Evolutionary conservation across 2,797 vertebrate genomes (phyloP).

Genomic region (Acanthornis magna): DNA sequence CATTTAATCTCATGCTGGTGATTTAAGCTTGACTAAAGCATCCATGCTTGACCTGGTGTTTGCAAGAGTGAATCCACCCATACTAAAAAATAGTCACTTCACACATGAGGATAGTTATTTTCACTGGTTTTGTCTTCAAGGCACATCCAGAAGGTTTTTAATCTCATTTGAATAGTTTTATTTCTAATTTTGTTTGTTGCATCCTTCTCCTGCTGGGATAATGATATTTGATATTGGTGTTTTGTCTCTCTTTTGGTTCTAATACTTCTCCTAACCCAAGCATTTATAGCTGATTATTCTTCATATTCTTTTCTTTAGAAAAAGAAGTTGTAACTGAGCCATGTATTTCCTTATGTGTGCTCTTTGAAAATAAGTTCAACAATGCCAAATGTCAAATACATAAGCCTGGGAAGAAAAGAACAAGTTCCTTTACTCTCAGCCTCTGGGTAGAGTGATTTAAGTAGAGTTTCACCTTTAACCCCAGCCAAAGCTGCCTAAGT

Average conservation of each 20-base stretch:
- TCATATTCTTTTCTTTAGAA: background rate
- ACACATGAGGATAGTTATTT: background rate
- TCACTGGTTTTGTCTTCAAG: background rate
- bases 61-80: background rate
- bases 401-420: background rate
- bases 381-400: background rate
- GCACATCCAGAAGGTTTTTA: background rate
- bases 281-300: background rate
- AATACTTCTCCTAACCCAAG: background rate
- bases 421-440: background rate
- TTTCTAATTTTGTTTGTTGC: background rate
- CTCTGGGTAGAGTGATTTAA: background rate
- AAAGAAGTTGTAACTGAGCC: background rate
- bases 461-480: background rate
- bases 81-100: background rate
- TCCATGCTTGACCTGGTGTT: background rate
- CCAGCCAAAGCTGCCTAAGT: background rate
- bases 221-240: background rate
- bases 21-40: background rate
- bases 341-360: background rate
- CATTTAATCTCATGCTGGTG: background rate
- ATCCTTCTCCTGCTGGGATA: background rate
- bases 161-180: background rate
- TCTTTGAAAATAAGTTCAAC: background rate
- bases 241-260: background rate